Percentiles rank a stretch among this genome's conserved stretches.
Evolutionary conservation across 2,797 vertebrate species (phyloP).

Genomic region (Tangara arthus): DNA sequence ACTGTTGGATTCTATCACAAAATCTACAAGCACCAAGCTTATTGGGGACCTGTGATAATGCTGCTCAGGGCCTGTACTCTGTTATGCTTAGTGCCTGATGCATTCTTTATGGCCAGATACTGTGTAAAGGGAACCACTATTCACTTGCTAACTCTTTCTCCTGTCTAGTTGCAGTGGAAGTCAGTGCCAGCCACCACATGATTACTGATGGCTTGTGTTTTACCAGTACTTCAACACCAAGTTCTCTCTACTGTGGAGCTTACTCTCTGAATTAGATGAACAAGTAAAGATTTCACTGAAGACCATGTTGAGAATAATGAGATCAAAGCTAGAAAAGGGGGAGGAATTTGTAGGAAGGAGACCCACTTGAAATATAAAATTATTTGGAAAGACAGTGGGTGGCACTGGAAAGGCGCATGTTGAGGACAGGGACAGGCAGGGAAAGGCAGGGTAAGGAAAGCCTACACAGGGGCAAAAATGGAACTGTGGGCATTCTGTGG

Average conservation of each 20-base stretch:
- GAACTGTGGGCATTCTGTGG: background rate
- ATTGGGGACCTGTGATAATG: slow-evolving; percentile 24
- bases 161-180: slow-evolving; percentile 26
- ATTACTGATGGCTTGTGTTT: background rate
- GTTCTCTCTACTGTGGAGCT: background rate
- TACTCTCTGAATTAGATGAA: background rate
- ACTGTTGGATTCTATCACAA: slow-evolving; percentile 38
- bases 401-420: background rate
- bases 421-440: background rate
- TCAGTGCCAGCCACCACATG: background rate
- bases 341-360: background rate
- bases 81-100: slow-evolving; percentile 28
- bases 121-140: slow-evolving; percentile 29
- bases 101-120: slow-evolving; percentile 19
- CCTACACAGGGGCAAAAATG: background rate
- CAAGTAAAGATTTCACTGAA: background rate
- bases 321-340: background rate
- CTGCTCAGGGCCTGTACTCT: slow-evolving; percentile 14
- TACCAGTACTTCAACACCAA: background rate
- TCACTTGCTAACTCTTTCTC: slow-evolving; percentile 34
- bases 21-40: slow-evolving; percentile 44
- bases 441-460: background rate
- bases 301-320: background rate
- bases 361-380: background rate
- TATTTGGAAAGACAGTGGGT: background rate